Conservation (phyloP, 1,140 invertebrate genomes). For the Ips nitidus region DNA sequence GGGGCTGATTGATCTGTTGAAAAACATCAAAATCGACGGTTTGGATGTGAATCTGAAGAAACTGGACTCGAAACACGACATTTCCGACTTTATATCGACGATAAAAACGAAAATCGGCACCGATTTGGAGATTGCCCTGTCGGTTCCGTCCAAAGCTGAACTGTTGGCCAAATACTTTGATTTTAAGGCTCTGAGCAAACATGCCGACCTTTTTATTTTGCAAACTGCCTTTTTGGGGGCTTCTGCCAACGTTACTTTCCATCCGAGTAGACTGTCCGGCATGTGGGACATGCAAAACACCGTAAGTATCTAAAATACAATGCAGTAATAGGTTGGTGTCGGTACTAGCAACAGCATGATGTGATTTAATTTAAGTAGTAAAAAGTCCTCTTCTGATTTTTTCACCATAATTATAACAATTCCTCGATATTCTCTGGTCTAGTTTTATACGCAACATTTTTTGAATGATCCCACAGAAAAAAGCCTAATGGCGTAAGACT, state of each 20-base stretch:
- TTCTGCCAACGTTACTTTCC: constrained; percentile 67
- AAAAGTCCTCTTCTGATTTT: too few relatives aligned
- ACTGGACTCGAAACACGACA: constrained; percentile 57
- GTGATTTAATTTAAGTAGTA: too few relatives aligned
- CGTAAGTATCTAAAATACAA: constrained; percentile 53
- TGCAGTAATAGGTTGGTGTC: neutral
- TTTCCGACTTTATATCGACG: constrained; percentile 60
- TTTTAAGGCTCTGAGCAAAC: constrained; percentile 63
- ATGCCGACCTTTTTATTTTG: constrained; percentile 67
- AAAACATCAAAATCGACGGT: constrained; percentile 62
- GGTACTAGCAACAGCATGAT: neutral
- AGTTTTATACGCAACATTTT: too few relatives aligned
- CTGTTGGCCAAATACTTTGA: constrained; percentile 70
- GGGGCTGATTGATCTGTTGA: constrained; percentile 56
- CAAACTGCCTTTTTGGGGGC: constrained; percentile 69
- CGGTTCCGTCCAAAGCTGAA: constrained; percentile 63
- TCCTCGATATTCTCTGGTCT: too few relatives aligned
- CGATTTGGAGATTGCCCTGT: constrained; percentile 60
- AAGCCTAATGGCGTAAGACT: too few relatives aligned
- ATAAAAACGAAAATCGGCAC: constrained; percentile 58
- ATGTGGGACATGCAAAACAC: constrained; percentile 77
- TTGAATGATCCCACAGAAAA: too few relatives aligned
- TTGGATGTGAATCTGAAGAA: constrained; percentile 65
- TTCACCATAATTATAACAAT: too few relatives aligned
- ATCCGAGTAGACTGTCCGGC: constrained; percentile 75